These are phyloP conservation scores for Ischnura elegans DNA, from an alignment of 2,888 invertebrate genomes.

Conservation along the genomic window DNA sequence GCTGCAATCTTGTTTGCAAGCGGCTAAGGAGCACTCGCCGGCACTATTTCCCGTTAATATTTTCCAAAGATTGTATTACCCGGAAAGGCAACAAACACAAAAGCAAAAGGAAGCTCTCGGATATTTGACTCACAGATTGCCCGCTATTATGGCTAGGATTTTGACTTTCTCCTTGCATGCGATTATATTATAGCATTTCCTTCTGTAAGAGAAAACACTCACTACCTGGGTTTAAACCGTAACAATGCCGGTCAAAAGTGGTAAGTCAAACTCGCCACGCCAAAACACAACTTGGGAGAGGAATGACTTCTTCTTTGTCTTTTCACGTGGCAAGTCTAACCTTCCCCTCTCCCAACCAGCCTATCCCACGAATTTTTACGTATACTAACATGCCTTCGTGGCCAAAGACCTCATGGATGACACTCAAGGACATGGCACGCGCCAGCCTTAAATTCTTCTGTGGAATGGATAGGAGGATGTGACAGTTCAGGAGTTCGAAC, in stretches of 20 bases:
- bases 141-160: not conserved
- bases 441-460: not conserved
- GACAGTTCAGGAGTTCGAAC: no score
- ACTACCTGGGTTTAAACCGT: not conserved
- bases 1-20: no score
- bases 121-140: not conserved
- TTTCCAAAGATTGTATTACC: not conserved
- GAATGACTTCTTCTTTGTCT: not conserved
- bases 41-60: not conserved
- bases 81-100: not conserved
- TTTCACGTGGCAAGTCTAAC: not conserved
- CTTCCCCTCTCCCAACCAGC: not conserved
- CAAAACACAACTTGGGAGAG: not conserved
- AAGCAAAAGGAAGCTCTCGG: not conserved
- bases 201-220: not conserved
- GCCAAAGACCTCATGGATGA: slow-evolving; percentile 51
- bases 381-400: slow-evolving; percentile 29
- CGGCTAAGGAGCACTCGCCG: not conserved
- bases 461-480: not conserved
- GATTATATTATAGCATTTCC: not conserved
- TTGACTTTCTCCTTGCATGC: not conserved
- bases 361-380: slow-evolving; percentile 35
- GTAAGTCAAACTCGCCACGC: not conserved
- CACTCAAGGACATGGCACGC: slow-evolving; percentile 50
- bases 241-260: not conserved